Base-by-base conservation (phyloP, 2,888 invertebrate genomes). In the Hirtodrosophila duncani region DNA sequence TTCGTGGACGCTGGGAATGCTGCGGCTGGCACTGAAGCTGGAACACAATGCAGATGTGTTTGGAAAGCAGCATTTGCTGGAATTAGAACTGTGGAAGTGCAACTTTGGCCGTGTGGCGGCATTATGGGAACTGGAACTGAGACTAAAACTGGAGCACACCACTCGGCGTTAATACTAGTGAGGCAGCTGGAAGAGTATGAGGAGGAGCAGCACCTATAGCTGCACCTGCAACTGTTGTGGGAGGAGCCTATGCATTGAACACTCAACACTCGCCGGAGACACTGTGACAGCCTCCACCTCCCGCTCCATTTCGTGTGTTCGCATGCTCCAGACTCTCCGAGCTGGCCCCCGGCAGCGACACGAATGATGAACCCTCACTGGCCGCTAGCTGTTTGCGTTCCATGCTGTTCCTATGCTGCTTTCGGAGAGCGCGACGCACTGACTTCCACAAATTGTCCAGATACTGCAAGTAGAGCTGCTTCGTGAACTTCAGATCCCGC, bases 401-500 rank as follows among this genome's bases (percentile, higher is more conserved):
- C 10, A n/a, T 39, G 43, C 61, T 63, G 13, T 33, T 53, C 1
- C 38, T 34, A 0, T 43, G 44, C 1, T 45, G 50, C 14, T 56
- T 60, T 0, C 59, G 44, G n/a, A 75, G 16, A 0, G 55, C 37
- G 0, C 13, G 17, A 5, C 33, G 37, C 33, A 84, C 20, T 0
- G 77, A 62, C 16, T 51, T 57, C 41, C 61, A 59, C 67, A 84
- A 74, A 2, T 64, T 67, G 6, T 50, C 38, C 41, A 85, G n/a
- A 11, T 63, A 84, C 4, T 79, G 51, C 2, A 44, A 42, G 13
- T 83, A 85, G 1, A 67, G 55, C 51, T 67, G 57, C 55, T 84
- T 85, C 46, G 62, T 66, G 46, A 75, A 82, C 44, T 80, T 77
- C 21, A 84, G 57, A 27, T 85, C 85, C 0, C 65, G 45, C 8